Evolutionary conservation across 1,140 invertebrate species (phyloP).

Genomic region (Stegodyphus mimosarum): DNA sequence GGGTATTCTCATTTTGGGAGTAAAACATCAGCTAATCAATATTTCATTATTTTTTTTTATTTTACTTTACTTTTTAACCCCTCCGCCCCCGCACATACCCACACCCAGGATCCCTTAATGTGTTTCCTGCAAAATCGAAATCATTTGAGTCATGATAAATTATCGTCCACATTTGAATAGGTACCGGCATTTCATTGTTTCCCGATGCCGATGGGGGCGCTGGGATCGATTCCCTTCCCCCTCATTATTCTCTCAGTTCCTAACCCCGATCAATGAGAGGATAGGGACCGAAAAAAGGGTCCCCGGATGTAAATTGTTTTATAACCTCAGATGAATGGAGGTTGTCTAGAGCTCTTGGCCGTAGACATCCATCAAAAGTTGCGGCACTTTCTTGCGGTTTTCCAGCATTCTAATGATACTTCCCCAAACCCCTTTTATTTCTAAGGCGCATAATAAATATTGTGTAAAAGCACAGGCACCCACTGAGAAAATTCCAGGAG

Average conservation of each 20-base stretch:
- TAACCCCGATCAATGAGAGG: slow-evolving; percentile 35
- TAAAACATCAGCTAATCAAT: slow-evolving; percentile 59
- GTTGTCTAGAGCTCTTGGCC: slow-evolving; percentile 22
- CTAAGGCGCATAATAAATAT: too few relatives aligned
- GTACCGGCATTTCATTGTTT: slow-evolving; percentile 57
- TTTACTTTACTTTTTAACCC: slow-evolving; percentile 13
- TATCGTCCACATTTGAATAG: slow-evolving; percentile 55
- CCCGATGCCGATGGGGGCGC: background rate
- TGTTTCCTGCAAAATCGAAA: slow-evolving; percentile 49
- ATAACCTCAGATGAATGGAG: slow-evolving; percentile 49
- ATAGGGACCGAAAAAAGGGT: slow-evolving; percentile 34
- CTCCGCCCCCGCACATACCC: background rate
- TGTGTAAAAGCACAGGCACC: too few relatives aligned
- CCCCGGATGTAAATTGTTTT: slow-evolving; percentile 51
- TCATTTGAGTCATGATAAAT: slow-evolving; percentile 57
- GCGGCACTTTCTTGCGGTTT: background rate
- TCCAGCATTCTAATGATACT: too few relatives aligned
- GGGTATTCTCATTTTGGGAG: slow-evolving; percentile 36
- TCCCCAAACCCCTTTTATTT: too few relatives aligned
- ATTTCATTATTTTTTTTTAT: slow-evolving; percentile 46
- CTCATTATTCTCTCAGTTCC: slow-evolving; percentile 34
- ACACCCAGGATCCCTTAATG: slow-evolving; percentile 32
- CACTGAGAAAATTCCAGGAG: too few relatives aligned
- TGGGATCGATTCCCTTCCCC: slow-evolving; percentile 16
- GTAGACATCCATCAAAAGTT: slow-evolving; percentile 31